Evolutionary conservation across 2,797 vertebrate genomes (phyloP).

Genomic region (Alcedo atthis): DNA sequence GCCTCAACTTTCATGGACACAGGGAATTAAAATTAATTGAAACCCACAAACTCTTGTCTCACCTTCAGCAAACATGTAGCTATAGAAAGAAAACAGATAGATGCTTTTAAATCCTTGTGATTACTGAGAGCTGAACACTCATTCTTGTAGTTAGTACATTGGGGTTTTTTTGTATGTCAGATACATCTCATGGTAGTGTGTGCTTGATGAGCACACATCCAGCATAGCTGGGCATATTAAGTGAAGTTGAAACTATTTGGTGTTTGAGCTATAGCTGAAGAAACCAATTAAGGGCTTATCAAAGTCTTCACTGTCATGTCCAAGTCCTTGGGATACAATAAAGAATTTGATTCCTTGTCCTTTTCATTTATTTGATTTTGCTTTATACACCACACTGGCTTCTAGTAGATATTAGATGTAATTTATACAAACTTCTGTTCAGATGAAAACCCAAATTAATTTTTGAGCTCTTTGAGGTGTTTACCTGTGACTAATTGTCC

Average conservation of each 20-base stretch:
- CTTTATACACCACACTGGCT: neutral
- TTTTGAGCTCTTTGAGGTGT: neutral
- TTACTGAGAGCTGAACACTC: neutral
- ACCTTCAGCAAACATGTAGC: neutral
- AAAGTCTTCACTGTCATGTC: neutral
- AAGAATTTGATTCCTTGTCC: neutral
- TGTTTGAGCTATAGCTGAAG: neutral
- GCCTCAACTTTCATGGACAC: neutral
- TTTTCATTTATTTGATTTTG: neutral
- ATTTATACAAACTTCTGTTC: neutral
- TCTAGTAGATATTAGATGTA: neutral
- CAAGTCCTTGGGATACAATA: neutral
- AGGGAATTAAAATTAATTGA: neutral
- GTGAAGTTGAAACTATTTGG: neutral
- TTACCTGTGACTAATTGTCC: neutral
- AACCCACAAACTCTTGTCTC: neutral
- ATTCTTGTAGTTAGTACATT: neutral
- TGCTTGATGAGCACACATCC: neutral
- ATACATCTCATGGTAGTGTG: neutral
- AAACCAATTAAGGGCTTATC: neutral
- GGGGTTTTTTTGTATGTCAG: neutral
- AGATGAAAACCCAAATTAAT: neutral
- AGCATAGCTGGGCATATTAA: neutral
- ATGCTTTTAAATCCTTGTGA: neutral
- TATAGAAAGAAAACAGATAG: neutral